phyloP scores from a whole-genome alignment of 2,888 invertebrate species.

The Phortica okadai region DNA sequence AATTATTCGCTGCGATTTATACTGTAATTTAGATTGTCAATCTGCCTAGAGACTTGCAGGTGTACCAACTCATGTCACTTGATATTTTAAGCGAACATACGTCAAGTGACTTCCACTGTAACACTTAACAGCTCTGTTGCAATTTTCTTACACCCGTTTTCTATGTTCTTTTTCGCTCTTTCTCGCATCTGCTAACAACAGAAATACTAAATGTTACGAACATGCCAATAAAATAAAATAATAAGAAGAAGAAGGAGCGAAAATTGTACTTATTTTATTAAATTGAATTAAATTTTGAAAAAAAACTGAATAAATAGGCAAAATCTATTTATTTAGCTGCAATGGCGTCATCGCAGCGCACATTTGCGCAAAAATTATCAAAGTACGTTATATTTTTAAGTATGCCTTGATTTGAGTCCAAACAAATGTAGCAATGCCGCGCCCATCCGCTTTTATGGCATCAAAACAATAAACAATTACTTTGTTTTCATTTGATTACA shows the following conservation, averaged over 20 bases:
- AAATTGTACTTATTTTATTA: neutral
- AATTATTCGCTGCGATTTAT: no score
- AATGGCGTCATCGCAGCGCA: slow-evolving; percentile 82
- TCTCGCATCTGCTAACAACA: no score
- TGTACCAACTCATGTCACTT: no score
- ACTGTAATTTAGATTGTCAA: no score
- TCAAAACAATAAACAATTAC: slow-evolving; percentile 70
- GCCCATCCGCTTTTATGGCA: slow-evolving; percentile 10
- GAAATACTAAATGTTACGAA: no score
- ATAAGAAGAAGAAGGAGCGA: neutral
- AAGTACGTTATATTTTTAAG: slow-evolving; percentile 76
- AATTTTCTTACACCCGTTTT: no score
- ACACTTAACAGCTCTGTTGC: no score
- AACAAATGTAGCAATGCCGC: neutral
- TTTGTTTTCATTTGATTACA: slow-evolving; percentile 69
- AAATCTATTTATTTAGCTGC: neutral
- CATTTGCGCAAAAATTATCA: slow-evolving; percentile 85
- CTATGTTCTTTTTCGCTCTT: no score
- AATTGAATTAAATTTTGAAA: neutral
- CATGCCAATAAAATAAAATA: no score
- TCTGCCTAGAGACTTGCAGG: no score
- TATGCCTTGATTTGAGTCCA: neutral
- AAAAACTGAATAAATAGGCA: neutral
- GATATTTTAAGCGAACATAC: no score
- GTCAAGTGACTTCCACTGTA: no score